Percentiles rank a stretch among this genome's conserved stretches.
Conservation (phyloP, 2,888 invertebrate species). For the Orthosia gracilis region DNA sequence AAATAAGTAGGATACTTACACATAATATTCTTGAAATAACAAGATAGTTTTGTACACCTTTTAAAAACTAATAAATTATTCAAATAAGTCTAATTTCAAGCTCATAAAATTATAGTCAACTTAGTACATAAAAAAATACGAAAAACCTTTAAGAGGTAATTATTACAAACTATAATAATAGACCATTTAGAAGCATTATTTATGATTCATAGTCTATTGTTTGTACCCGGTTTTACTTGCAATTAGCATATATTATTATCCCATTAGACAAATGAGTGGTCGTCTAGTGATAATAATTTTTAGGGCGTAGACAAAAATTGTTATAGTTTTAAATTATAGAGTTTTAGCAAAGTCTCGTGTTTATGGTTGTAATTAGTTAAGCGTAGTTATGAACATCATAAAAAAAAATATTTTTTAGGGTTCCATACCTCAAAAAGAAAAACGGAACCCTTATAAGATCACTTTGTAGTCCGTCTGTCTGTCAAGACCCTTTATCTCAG, state of each 20-base stretch:
- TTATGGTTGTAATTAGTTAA: slow-evolving; percentile 7
- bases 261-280: slow-evolving; percentile 75
- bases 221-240: slow-evolving; percentile 66
- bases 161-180: slow-evolving; percentile 39
- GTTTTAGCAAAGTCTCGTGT: slow-evolving; percentile 10
- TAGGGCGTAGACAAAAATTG: slow-evolving; percentile 48
- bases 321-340: slow-evolving; percentile 47
- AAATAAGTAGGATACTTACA: no score
- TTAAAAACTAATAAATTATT: not conserved
- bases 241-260: slow-evolving; percentile 82
- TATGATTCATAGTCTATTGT: slow-evolving; percentile 78
- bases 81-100: slow-evolving; percentile 12
- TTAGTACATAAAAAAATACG: not conserved
- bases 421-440: no score
- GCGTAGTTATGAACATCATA: not conserved
- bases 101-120: slow-evolving; percentile 7
- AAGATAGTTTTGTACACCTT: no score
- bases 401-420: not conserved
- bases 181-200: slow-evolving; percentile 65
- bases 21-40: no score
- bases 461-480: no score
- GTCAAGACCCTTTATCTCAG: no score
- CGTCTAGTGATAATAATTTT: slow-evolving; percentile 58
- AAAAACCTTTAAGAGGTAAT: slow-evolving; percentile 47
- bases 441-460: no score